These are phyloP conservation scores for Ostrea denselamellosa DNA, from an alignment of 1,140 invertebrate species.

Conservation along the genomic window DNA sequence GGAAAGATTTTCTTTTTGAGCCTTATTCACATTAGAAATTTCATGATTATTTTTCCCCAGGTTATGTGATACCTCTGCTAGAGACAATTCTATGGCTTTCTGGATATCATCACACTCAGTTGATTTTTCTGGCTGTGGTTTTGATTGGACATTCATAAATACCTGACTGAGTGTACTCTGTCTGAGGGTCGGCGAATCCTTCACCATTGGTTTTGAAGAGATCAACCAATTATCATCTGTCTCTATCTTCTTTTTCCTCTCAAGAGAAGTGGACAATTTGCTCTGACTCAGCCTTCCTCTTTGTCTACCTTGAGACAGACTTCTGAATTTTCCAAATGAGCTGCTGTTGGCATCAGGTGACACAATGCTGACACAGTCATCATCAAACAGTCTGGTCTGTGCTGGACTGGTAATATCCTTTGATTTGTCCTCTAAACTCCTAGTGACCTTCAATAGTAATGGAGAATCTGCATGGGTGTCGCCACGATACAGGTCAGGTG, in stretches of 20 bases:
- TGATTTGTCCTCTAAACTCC: neutral
- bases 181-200: neutral
- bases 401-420: neutral
- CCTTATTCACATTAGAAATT: neutral
- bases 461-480: neutral
- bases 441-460: neutral
- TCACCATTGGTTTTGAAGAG: neutral
- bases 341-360: neutral
- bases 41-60: neutral
- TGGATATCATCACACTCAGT: slow-evolving; percentile 48
- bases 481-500: neutral
- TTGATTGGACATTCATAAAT: slow-evolving; percentile 46
- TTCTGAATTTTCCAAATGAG: neutral
- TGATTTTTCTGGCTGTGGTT: slow-evolving; percentile 12
- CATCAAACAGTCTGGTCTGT: neutral
- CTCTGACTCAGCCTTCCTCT: neutral
- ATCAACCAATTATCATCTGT: neutral
- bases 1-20: slow-evolving; percentile 48
- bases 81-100: slow-evolving; percentile 56
- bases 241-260: neutral
- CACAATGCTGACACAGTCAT: neutral
- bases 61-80: slow-evolving; percentile 26
- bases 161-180: slow-evolving; percentile 55
- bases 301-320: slow-evolving; percentile 5
- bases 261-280: neutral